Percentiles rank a stretch among this genome's conserved stretches.
Evolutionary conservation across 2,113 vertebrate genomes (phyloP).

Genomic region (Gasterosteus nipponicus): DNA sequence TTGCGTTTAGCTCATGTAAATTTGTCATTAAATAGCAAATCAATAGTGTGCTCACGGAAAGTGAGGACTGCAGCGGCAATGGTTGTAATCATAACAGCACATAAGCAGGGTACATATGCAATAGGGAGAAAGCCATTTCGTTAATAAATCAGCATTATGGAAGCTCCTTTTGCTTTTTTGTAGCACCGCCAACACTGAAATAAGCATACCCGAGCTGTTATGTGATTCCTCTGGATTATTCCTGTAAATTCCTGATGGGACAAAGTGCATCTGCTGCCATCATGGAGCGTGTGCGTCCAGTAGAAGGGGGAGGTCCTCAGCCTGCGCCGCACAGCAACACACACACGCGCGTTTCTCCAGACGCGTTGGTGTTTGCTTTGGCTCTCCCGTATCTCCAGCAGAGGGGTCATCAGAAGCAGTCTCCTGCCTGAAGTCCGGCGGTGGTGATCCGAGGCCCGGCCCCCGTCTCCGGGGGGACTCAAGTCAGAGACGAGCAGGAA

Average conservation of each 20-base stretch:
- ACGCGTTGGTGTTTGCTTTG: constrained; percentile 3
- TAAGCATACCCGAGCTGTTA: constrained; percentile 51
- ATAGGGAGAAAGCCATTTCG: neutral
- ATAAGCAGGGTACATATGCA: neutral
- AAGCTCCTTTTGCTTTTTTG: neutral
- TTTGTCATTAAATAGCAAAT: neutral
- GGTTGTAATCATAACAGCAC: neutral
- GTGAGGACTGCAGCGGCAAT: neutral
- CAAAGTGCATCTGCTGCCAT: neutral
- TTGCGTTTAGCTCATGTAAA: neutral
- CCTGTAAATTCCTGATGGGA: constrained; percentile 17
- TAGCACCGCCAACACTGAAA: neutral
- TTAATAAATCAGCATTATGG: neutral
- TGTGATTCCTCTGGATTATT: constrained; percentile 23
- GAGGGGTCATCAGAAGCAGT: constrained; percentile 5
- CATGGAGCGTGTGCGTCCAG: constrained; percentile 10
- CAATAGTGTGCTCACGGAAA: neutral
- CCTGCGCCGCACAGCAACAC: constrained; percentile 23
- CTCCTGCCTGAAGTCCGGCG: constrained; percentile 30
- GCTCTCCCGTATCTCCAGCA: neutral
- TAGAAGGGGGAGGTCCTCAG: constrained; percentile 9
- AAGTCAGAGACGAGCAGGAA: constrained; percentile 48
- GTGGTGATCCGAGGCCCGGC: constrained; percentile 29
- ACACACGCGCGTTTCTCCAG: neutral
- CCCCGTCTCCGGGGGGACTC: constrained; percentile 18